Evolutionary conservation across 2,797 vertebrate species (phyloP), one percentile per base, ranked within the genome.

Genomic region (Sebastes nivosus): DNA sequence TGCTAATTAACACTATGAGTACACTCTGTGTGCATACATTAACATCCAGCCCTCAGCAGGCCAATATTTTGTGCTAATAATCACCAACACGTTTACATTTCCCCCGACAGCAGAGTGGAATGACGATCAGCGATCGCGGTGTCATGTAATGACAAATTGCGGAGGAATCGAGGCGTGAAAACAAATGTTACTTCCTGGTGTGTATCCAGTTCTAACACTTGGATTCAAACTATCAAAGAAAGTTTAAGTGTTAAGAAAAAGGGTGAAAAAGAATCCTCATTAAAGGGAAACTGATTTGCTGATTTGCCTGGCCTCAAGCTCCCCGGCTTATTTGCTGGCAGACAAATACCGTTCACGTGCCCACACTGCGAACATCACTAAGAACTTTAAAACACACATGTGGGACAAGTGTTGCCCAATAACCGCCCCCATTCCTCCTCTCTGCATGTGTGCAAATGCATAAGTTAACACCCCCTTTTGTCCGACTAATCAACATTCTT

Each of bases 1-100:
- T 38, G 65, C 70, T 88, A 78, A 88, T 91, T 87, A 92, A 84
- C 85, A 82, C 64, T n/a, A 20, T 36, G 63, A 77, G 54, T 64
- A 34, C 81, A 61, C 59, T 69, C 12, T 0, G 34, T 9, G 30
- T 52, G 83, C 83, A 83, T 74, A 79, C 14, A 86, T 86, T 84
- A 82, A 73, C 72, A 75, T 64, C 36, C 20, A 57, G 58, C 58
- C 57, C 78, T 86, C 79, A 71, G 76, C 59, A 66, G 67, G 77
- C 58, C 64, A 54, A 61, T 63, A 72, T 61, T 71, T 64, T 52
- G 46, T 1, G 12, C 67, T 72, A 71, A 82, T 80, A 79, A 88
- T 88, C 70, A 79, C 38, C 46, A 52, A 73, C 83, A 76, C 29
- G 6, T 70, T 81, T 22, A 55, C 24, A 50, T 73, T 78, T 52